phyloP scores from a whole-genome alignment of 2,888 invertebrate genomes.

The Lingula anatina region DNA sequence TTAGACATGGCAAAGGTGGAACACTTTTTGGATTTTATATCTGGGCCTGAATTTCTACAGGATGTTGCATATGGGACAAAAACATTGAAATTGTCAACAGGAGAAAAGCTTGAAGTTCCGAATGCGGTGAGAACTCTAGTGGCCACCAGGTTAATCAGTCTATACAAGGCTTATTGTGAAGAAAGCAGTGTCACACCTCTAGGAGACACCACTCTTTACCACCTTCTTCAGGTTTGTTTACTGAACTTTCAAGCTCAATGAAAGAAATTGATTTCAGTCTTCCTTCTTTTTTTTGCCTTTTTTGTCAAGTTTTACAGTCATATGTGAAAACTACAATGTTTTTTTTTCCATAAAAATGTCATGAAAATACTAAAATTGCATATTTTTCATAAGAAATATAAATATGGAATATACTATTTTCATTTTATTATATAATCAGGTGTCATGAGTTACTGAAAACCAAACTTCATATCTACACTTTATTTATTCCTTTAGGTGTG shows the following conservation, averaged over 20 bases:
- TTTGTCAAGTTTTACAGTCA: too few species aligned
- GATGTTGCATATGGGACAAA: slow-evolving; percentile 1
- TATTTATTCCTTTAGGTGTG: neutral
- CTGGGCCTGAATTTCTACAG: neutral
- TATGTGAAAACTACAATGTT: too few species aligned
- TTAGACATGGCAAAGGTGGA: neutral
- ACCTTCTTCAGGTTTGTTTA: neutral
- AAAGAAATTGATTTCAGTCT: too few species aligned
- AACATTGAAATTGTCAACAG: neutral
- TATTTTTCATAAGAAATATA: too few species aligned
- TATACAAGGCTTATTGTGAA: neutral
- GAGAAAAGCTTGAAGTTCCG: neutral
- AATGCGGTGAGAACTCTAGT: neutral
- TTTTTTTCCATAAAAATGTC: too few species aligned
- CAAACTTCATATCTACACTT: neutral
- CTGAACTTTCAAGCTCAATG: too few species aligned
- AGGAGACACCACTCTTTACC: neutral
- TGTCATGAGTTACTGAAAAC: neutral
- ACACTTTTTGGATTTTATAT: neutral
- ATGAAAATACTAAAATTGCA: too few species aligned
- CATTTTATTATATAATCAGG: too few species aligned
- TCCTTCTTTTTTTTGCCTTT: too few species aligned
- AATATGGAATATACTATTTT: too few species aligned
- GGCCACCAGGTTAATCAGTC: neutral
- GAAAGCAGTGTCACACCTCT: neutral